phyloP scores from a whole-genome alignment of 2,797 vertebrate species.

The Phoebastria nigripes region DNA sequence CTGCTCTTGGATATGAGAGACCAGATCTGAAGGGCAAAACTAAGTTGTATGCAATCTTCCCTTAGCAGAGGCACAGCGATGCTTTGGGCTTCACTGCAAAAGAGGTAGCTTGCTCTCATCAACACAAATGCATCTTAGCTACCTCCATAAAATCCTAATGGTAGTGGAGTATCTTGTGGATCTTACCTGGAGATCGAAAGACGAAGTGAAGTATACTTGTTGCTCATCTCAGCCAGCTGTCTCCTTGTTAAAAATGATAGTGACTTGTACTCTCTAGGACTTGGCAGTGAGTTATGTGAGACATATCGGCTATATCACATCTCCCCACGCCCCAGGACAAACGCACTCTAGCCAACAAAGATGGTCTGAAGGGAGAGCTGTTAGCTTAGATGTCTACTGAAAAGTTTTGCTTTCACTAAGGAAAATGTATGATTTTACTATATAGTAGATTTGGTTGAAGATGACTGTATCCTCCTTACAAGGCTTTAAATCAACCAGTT shows the following conservation, averaged over 20 bases:
- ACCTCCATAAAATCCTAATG: neutral
- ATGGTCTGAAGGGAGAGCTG: neutral
- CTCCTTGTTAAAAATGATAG: neutral
- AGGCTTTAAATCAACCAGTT: neutral
- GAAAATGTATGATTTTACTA: neutral
- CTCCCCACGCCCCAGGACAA: neutral
- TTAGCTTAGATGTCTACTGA: neutral
- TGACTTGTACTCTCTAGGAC: neutral
- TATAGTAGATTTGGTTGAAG: neutral
- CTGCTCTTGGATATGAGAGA: neutral
- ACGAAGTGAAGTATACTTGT: neutral
- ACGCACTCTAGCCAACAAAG: neutral
- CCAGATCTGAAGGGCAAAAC: neutral
- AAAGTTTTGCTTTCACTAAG: neutral
- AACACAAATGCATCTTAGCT: neutral
- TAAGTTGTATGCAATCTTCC: neutral
- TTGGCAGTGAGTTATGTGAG: neutral
- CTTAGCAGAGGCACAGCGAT: neutral
- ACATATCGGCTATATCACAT: accelerated
- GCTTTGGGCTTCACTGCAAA: neutral
- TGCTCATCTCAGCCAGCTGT: neutral
- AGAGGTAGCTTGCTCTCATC: neutral
- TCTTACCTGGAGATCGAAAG: neutral
- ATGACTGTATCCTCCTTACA: neutral
- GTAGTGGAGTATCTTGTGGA: neutral